Percentiles rank a stretch among this genome's conserved stretches.
Conservation (phyloP, 2,113 vertebrate genomes). For the Sprattus sprattus region DNA sequence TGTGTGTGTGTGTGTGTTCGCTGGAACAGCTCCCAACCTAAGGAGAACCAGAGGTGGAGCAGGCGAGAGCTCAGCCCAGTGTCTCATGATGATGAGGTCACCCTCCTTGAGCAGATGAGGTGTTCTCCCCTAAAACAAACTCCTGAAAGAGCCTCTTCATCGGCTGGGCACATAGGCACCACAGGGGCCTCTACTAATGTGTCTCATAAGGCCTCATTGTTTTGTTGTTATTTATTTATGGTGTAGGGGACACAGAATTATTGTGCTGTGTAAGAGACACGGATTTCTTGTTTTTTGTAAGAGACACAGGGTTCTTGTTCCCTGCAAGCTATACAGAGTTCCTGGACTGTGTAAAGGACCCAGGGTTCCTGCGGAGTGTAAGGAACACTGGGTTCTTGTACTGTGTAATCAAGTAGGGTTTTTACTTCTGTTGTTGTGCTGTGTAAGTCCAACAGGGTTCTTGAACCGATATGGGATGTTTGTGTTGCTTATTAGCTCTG, state of each 20-base stretch:
- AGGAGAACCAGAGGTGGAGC: not conserved
- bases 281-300: no score
- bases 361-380: no score
- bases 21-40: not conserved
- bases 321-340: no score
- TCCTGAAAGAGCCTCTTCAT: not conserved
- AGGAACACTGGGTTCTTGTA: no score
- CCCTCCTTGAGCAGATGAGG: not conserved
- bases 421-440: no score
- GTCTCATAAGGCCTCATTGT: not conserved
- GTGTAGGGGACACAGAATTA: not conserved
- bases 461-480: no score
- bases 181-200: not conserved
- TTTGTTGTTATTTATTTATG: not conserved
- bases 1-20: not conserved
- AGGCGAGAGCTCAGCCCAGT: not conserved
- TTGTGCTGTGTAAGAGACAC: not conserved
- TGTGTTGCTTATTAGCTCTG: no score
- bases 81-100: not conserved
- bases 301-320: no score
- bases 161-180: not conserved
- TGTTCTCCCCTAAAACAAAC: not conserved
- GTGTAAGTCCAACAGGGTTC: no score
- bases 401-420: no score
- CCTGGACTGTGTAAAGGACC: no score